A percentile compares a stretch with the other conserved stretches of the same genome.
Conservation (phyloP, 2,797 vertebrate genomes). For the Otolemur crassicaudatus region DNA sequence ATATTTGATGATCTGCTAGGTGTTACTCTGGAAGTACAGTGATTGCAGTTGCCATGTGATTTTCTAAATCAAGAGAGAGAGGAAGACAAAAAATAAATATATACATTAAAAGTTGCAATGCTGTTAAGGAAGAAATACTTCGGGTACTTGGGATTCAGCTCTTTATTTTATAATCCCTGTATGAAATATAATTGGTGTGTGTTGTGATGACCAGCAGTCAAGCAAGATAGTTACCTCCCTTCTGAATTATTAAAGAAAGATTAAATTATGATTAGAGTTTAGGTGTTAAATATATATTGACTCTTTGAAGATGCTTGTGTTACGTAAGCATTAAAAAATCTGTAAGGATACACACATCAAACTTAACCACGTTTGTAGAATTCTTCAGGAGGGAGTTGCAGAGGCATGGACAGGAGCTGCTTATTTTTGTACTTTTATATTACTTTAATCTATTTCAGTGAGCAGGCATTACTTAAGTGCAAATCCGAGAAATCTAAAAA, state of each 20-base stretch:
- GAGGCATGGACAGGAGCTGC: background rate
- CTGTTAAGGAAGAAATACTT: conserved; percentile 37
- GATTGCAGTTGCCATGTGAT: conserved; percentile 20
- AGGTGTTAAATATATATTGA: background rate
- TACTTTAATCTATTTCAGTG: conserved; percentile 44
- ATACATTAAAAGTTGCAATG: background rate
- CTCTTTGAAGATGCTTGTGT: conserved; percentile 43
- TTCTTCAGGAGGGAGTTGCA: background rate
- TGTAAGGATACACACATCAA: background rate
- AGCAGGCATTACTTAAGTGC: background rate
- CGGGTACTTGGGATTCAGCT: background rate
- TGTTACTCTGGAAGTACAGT: background rate
- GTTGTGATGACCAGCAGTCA: conserved; percentile 25
- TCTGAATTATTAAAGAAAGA: conserved; percentile 55
- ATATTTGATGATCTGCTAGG: conserved; percentile 37
- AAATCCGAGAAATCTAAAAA: conserved; percentile 38
- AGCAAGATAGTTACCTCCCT: background rate
- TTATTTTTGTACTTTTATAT: conserved; percentile 44
- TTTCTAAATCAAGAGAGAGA: background rate
- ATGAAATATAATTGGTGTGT: conserved; percentile 1
- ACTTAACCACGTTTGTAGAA: background rate
- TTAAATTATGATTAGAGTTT: conserved; percentile 45
- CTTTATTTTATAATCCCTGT: background rate
- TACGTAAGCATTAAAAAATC: background rate
- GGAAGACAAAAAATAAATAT: conserved; percentile 21